These are phyloP conservation scores for Trachymyrmex septentrionalis DNA, from an alignment of 1,140 invertebrate species.

Conservation along the genomic window DNA sequence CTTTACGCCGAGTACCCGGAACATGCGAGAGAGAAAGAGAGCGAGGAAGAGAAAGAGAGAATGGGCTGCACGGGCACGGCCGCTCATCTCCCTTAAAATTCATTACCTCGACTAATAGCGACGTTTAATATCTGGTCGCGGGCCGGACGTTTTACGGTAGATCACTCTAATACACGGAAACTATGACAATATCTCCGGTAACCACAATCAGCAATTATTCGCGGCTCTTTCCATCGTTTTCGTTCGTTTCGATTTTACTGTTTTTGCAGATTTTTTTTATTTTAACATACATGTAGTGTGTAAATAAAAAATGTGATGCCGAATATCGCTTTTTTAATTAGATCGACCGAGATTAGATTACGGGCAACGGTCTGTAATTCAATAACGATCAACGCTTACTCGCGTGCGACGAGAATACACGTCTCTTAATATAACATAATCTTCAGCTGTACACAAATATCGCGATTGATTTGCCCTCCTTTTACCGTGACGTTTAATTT, in stretches of 20 bases:
- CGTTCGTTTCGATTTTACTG: not conserved
- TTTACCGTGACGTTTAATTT: constrained; percentile 52
- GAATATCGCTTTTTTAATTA: not conserved
- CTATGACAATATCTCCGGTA: constrained; percentile 55
- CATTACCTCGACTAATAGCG: constrained; percentile 75
- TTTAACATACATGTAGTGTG: not conserved
- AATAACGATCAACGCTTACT: not conserved
- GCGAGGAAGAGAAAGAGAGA: constrained; percentile 21
- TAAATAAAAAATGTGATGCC: not conserved
- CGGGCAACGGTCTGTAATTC: not conserved
- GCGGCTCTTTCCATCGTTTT: not conserved
- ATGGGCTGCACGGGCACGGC: constrained; percentile 44
- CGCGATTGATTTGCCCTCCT: constrained; percentile 37
- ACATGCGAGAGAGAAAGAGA: constrained; percentile 17
- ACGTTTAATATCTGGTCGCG: constrained; percentile 69
- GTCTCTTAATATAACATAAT: constrained; percentile 39
- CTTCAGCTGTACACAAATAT: not conserved
- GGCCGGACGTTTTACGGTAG: constrained; percentile 55
- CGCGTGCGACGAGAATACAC: not conserved
- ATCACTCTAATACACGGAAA: constrained; percentile 49
- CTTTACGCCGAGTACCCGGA: constrained; percentile 73
- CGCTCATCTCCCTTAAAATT: constrained; percentile 75
- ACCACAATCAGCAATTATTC: constrained; percentile 12
- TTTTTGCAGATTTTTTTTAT: not conserved
- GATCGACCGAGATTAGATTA: not conserved